phyloP scores from a whole-genome alignment of 2,888 invertebrate genomes.

The Chloromyia formosa region DNA sequence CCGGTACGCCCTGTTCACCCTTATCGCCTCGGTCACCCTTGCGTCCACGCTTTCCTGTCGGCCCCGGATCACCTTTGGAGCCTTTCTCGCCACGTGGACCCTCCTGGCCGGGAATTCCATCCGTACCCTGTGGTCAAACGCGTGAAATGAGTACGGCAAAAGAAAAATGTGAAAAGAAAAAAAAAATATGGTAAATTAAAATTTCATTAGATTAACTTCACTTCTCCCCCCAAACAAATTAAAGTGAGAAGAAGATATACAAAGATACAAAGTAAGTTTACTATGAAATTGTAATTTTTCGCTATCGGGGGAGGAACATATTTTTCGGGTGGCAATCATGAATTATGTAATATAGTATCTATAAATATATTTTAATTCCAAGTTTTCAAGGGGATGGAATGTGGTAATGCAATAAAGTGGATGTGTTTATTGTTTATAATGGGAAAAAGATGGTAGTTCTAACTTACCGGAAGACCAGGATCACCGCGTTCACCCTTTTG shows the following conservation, averaged over 20 bases:
- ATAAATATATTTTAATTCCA: no score
- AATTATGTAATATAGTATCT: no score
- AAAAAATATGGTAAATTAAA: constrained; percentile 14
- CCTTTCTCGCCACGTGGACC: constrained; percentile 92
- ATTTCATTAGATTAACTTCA: constrained; percentile 30
- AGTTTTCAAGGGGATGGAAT: neutral
- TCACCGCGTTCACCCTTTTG: constrained; percentile 92
- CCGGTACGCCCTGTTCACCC: constrained; percentile 96
- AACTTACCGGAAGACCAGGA: constrained; percentile 90
- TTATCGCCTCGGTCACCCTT: constrained; percentile 93
- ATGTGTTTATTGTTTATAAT: neutral
- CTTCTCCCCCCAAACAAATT: neutral
- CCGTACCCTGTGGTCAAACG: constrained; percentile 75
- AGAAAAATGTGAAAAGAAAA: no score
- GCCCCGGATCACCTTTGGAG: constrained; percentile 79
- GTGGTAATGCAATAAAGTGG: neutral
- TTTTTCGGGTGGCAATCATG: no score
- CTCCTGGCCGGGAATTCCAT: constrained; percentile 92
- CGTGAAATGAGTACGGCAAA: no score
- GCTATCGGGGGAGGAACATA: neutral
- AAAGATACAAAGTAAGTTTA: constrained; percentile 9
- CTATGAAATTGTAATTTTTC: neutral
- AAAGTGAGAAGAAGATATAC: neutral
- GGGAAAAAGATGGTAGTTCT: neutral
- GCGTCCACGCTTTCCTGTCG: constrained; percentile 86